These are phyloP conservation scores for Drosophila paramelanica DNA, from an alignment of 2,888 invertebrate species.

Conservation along the genomic window DNA sequence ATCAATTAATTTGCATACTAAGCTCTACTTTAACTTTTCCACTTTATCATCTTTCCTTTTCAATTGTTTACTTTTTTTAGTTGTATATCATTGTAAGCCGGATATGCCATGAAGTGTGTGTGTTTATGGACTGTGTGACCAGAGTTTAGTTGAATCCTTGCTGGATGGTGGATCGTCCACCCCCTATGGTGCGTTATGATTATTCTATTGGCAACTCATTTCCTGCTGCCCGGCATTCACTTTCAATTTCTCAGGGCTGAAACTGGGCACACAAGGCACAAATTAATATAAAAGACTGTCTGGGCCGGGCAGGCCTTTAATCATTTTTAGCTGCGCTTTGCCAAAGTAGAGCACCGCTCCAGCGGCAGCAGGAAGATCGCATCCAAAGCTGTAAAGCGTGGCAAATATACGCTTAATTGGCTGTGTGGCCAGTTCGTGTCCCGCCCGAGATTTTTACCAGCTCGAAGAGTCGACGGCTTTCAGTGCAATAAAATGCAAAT, in stretches of 20 bases:
- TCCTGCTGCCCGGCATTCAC: slow-evolving; percentile 73
- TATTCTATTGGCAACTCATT: slow-evolving; percentile 80
- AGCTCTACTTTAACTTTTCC: too few relatives aligned
- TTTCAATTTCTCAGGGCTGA: slow-evolving; percentile 72
- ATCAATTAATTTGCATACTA: too few relatives aligned
- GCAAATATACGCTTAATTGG: slow-evolving; percentile 81
- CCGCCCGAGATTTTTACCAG: slow-evolving; percentile 22
- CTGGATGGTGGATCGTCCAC: slow-evolving; percentile 34
- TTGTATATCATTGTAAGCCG: slow-evolving; percentile 13
- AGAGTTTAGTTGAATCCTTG: slow-evolving; percentile 4
- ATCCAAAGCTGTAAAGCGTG: slow-evolving; percentile 76
- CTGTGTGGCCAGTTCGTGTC: slow-evolving; percentile 38
- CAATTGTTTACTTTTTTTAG: too few relatives aligned
- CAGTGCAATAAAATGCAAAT: slow-evolving; percentile 84
- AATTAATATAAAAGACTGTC: slow-evolving; percentile 76
- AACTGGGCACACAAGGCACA: slow-evolving; percentile 46
- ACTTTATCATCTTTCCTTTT: too few relatives aligned
- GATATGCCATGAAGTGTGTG: slow-evolving; percentile 26
- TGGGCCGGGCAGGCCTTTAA: slow-evolving; percentile 67
- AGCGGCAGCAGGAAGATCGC: slow-evolving; percentile 23
- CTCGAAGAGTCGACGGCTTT: slow-evolving; percentile 4
- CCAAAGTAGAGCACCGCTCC: slow-evolving; percentile 68
- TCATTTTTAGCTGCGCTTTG: slow-evolving; percentile 69
- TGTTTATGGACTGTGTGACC: slow-evolving; percentile 14
- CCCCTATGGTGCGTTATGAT: slow-evolving; percentile 77